Conservation (phyloP, 2,113 vertebrate species). For the Psilopsiagon aurifrons region DNA sequence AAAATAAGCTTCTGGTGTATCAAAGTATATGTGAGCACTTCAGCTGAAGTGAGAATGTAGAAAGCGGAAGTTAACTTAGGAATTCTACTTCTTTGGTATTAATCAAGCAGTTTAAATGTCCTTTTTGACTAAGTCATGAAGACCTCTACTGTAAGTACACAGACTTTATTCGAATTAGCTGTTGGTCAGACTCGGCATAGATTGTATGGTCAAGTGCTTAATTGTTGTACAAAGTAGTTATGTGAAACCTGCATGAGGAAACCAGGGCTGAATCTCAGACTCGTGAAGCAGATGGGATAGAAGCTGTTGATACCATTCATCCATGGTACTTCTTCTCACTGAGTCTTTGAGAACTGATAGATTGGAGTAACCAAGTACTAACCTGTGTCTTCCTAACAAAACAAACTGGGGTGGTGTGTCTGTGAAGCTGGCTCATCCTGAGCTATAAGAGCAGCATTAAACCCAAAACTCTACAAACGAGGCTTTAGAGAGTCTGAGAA, state of each 20-base stretch:
- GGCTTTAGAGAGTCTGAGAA: neutral
- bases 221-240: neutral
- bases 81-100: constrained; percentile 29
- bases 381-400: neutral
- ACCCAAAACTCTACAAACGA: neutral
- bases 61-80: neutral
- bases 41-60: neutral
- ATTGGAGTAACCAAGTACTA: fast-evolving
- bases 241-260: neutral
- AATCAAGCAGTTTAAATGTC: neutral
- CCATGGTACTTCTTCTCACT: fast-evolving
- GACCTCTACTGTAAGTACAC: neutral
- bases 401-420: neutral
- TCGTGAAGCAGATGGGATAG: neutral
- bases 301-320: neutral
- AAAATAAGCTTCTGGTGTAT: constrained; percentile 60
- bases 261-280: neutral
- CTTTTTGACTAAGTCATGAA: fast-evolving
- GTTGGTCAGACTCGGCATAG: neutral
- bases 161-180: neutral
- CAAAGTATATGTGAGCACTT: neutral
- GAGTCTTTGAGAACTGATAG: neutral
- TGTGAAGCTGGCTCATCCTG: neutral
- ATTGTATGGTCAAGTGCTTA: neutral
- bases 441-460: neutral